Evolutionary conservation across 2,797 vertebrate species (phyloP).

Genomic region (Myotis findleyi): DNA sequence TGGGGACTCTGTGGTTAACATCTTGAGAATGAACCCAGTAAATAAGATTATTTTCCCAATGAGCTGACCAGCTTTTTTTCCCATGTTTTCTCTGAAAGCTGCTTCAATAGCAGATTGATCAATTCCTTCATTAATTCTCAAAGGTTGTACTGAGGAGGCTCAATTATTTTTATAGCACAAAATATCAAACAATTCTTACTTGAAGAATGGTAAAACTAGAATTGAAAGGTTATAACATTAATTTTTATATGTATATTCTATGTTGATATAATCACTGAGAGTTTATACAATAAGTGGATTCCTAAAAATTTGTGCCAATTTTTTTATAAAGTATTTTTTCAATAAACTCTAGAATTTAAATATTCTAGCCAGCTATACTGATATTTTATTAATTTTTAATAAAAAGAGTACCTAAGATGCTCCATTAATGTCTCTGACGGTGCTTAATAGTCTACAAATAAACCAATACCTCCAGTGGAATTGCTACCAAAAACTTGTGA

Average conservation of each 20-base stretch:
- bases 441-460: neutral
- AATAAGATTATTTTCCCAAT: conserved; percentile 23
- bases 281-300: neutral
- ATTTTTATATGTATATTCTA: neutral
- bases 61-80: conserved; percentile 9
- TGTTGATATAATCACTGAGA: neutral
- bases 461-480: neutral
- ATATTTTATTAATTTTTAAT: conserved; percentile 10
- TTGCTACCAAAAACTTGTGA: neutral
- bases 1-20: neutral
- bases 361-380: neutral
- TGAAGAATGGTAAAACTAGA: neutral
- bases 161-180: neutral
- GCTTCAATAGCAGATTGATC: neutral
- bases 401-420: neutral
- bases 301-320: neutral
- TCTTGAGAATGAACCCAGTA: conserved; percentile 51
- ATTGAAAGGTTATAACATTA: neutral
- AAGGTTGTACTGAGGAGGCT: neutral
- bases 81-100: conserved; percentile 26
- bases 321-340: neutral
- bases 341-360: neutral
- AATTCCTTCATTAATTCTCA: conserved; percentile 13
- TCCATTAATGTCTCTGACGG: neutral
- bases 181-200: neutral